A percentile compares a stretch with the other conserved stretches of the same genome.
Conservation (phyloP, 2,113 vertebrate species). For the Rhinopithecus roxellana region DNA sequence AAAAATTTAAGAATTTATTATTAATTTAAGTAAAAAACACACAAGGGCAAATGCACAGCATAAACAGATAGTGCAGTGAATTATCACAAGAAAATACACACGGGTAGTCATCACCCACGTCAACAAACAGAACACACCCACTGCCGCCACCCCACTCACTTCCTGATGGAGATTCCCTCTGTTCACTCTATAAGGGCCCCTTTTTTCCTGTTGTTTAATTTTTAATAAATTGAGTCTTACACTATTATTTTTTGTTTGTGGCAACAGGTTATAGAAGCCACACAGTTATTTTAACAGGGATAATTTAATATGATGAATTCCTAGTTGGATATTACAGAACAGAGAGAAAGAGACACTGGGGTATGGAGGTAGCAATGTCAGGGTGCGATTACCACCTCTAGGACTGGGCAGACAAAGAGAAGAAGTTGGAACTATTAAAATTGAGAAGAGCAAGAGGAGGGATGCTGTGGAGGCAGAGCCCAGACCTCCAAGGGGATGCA, state of each 20-base stretch:
- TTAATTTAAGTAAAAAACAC: neutral
- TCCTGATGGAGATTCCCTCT: no score
- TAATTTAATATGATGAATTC: neutral
- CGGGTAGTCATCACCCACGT: neutral
- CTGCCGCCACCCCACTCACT: no score
- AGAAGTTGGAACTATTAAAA: neutral
- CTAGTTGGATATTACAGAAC: neutral
- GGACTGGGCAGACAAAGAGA: neutral
- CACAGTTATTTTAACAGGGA: neutral
- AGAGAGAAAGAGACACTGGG: neutral
- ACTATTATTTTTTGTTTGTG: neutral
- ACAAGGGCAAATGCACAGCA: neutral
- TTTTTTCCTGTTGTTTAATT: neutral
- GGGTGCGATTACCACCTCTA: neutral
- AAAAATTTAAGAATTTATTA: neutral
- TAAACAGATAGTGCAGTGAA: neutral
- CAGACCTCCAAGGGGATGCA: neutral
- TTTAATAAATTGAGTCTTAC: neutral
- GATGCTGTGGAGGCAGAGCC: neutral
- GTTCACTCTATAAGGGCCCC: neutral
- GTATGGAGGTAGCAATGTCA: neutral
- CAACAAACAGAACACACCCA: neutral
- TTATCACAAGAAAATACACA: neutral
- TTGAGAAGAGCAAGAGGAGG: neutral
- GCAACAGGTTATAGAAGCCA: neutral